Conservation (phyloP, 2,113 vertebrate species). For the Anolis carolinensis region DNA sequence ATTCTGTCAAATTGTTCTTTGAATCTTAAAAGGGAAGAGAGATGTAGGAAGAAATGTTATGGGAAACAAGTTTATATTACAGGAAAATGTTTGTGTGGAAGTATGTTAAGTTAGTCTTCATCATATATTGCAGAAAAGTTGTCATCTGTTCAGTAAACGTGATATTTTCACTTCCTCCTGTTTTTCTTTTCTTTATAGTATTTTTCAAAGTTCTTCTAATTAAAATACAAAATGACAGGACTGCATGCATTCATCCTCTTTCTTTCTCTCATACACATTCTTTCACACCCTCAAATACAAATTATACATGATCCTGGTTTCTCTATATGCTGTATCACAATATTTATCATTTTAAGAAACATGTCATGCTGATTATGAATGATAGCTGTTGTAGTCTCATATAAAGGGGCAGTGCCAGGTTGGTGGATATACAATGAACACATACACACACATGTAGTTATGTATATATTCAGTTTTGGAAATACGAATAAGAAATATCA, state of each 20-base stretch:
- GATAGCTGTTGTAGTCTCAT: background rate
- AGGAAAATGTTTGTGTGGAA: too few relatives aligned
- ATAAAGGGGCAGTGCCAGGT: background rate
- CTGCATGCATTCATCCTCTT: background rate
- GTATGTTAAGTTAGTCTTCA: too few relatives aligned
- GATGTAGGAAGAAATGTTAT: too few relatives aligned
- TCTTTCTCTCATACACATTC: background rate
- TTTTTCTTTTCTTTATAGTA: too few relatives aligned
- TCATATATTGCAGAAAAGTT: too few relatives aligned
- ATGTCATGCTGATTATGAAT: background rate
- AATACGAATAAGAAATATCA: conserved; percentile 55
- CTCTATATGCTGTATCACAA: background rate
- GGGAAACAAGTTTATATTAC: too few relatives aligned
- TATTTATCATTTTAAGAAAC: background rate
- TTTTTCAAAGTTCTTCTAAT: too few relatives aligned
- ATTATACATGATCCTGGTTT: background rate
- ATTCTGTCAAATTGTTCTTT: too few relatives aligned
- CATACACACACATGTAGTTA: background rate
- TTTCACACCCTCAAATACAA: background rate
- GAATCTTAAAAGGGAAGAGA: too few relatives aligned
- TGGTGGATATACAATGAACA: background rate
- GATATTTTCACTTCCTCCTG: too few relatives aligned
- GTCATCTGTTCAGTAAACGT: too few relatives aligned
- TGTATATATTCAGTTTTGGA: conserved; percentile 24
- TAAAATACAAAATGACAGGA: too few relatives aligned